Evolutionary conservation across 2,797 vertebrate genomes (phyloP), one percentile per base, ranked within the genome.

Genomic region (Tiaroga cobitis): DNA sequence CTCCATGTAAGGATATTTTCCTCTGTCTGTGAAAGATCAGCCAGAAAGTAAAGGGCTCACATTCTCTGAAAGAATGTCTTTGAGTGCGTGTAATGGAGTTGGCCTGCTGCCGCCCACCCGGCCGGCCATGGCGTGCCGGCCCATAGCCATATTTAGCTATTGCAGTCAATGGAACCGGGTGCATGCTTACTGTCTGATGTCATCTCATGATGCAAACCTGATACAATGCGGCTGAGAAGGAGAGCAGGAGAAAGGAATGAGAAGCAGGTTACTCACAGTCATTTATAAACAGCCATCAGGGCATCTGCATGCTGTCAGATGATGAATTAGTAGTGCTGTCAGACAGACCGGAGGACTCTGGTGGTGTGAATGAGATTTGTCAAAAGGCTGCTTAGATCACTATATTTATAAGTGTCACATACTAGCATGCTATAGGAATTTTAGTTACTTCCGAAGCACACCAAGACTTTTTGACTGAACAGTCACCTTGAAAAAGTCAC

Each of bases 131-230:
- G 72, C 70, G 51, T 83, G 72, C 82, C 46, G 76, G 75, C 85
- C 80, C 83, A 78, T 78, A 81, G 86, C 91, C 91, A 91, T 92
- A 92, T 92, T 92, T 91, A 92, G 91, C 85, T 88, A 76, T 89
- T 84, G 84, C 88, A 88, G 90, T 92, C 91, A 92, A 91, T 91
- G 90, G 82, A 90, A 80, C 80, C 49, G 81, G 84, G 73, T 85
- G 77, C 59, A 80, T 90, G 73, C 85, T 90, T 79, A 10, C 37
- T 41, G 79, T 69, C 81, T 90, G 91, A 91, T 89, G 88, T 92
- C 89, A 90, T 88, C 83, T 43, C 7, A 46, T 85, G 88, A 89
- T 84, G 82, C 84, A 89, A 85, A 87, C 82, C 83, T 67, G 54
- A 83, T 85, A 89, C 89, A 88, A 85, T 86, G 75, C 77, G 7